Evolutionary conservation across 1,140 invertebrate species (phyloP).

Genomic region (Musca vetustissima): DNA sequence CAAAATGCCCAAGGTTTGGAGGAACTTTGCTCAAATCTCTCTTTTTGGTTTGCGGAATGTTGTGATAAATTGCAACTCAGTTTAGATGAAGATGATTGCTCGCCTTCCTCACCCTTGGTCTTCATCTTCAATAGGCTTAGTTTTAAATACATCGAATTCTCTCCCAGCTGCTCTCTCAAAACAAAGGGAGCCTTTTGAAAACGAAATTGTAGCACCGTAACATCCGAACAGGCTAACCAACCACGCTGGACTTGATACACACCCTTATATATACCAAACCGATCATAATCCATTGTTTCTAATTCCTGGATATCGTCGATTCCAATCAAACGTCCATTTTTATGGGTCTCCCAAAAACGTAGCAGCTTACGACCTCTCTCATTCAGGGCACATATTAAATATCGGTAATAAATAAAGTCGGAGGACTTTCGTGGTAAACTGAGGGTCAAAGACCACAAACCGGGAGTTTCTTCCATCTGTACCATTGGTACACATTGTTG

Average conservation of each 20-base stretch:
- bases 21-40: slow-evolving; percentile 51
- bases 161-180: too few species aligned
- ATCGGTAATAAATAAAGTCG: slow-evolving; percentile 73
- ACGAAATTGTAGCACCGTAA: slow-evolving; percentile 79
- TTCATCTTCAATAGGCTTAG: slow-evolving; percentile 68
- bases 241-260: slow-evolving; percentile 70
- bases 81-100: neutral
- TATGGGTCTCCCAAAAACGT: slow-evolving; percentile 82
- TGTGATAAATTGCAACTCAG: too few species aligned
- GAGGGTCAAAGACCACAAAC: slow-evolving; percentile 57
- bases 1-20: slow-evolving; percentile 56
- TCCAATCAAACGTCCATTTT: slow-evolving; percentile 48
- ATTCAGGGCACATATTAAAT: slow-evolving; percentile 68
- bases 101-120: neutral
- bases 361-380: slow-evolving; percentile 69
- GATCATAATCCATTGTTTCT: slow-evolving; percentile 55
- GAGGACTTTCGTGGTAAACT: slow-evolving; percentile 64
- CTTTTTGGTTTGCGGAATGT: neutral
- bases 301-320: slow-evolving; percentile 31
- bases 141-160: slow-evolving; percentile 62
- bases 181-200: slow-evolving; percentile 77
- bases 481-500: slow-evolving; percentile 57
- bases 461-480: slow-evolving; percentile 24
- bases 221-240: slow-evolving; percentile 79
- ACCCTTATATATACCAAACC: slow-evolving; percentile 67